Base-by-base conservation (phyloP, 1,140 invertebrate genomes). In the Heliconius hermathena region DNA sequence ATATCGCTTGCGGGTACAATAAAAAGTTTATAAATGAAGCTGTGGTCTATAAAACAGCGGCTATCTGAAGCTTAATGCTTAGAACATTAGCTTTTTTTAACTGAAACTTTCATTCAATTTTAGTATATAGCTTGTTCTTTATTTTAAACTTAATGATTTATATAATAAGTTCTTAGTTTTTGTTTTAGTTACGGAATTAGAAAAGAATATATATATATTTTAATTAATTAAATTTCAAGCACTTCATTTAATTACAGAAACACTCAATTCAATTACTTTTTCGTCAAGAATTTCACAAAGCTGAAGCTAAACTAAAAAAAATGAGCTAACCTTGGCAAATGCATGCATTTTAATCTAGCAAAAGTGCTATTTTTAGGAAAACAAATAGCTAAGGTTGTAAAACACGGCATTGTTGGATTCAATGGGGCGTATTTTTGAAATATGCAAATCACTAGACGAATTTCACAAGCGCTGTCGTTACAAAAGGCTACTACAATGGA, bases 21-120 rank as follows among this genome's bases (percentile, higher is more conserved):
- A 74, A 74, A 74, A 74, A 74, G 49, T 74, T 74, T 74, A 57
- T 57, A 66, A 60, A 74, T 74, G 73, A 57, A 74, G 38, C 29
- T 36, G 22, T 57, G 73, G 29, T 54, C 18, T 73, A 57, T 52
- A 52, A 57, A 74, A 36, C 20, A 57, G 18, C n/a, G 22, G 11
- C 26, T 74, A 74, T 74, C 20, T 60, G 46, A 49, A 54, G 26
- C 13, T 74, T 74, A 74, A 57, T 74, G 73, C 22, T 60, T 74
- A 11, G 22, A 66, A 38, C 8, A 74, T 54, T 54, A 54, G 20
- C 73, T 74, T 74, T 60, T 29, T 74, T 33, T 26, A 74, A 74
- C 26, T 74, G 18, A 33, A 26, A 11, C 13, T 52, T 57, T 57
- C 29, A 74, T 57, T 74, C 20, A 74, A 74, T 8, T 57, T 36